phyloP scores from a whole-genome alignment of 1,140 invertebrate genomes.

The Caenorhabditis brenneri region DNA sequence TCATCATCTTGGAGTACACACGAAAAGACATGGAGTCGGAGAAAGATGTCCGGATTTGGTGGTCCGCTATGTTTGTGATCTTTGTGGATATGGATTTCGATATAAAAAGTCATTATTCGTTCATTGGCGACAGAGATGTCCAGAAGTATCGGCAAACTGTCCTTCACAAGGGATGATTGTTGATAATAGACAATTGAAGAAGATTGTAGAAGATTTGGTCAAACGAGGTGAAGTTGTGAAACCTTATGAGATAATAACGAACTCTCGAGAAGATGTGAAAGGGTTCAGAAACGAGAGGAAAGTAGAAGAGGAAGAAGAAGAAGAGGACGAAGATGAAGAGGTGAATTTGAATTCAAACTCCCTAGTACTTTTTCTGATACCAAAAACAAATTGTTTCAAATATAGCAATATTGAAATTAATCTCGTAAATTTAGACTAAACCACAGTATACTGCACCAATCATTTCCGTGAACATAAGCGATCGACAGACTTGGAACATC shows the following conservation, averaged over 20 bases:
- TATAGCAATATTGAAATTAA: too few relatives aligned
- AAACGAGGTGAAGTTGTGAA: background rate
- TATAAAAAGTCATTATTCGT: background rate
- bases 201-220: background rate
- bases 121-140: background rate
- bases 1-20: background rate
- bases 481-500: background rate
- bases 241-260: background rate
- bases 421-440: background rate
- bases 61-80: background rate
- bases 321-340: background rate
- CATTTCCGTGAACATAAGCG: background rate
- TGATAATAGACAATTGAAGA: background rate
- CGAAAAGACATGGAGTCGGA: background rate
- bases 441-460: background rate
- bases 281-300: background rate
- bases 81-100: constrained; percentile 7
- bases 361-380: background rate
- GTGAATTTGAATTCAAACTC: background rate
- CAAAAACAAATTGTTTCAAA: too few relatives aligned
- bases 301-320: background rate
- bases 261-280: background rate
- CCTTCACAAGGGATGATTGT: background rate
- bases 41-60: background rate
- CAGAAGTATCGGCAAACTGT: background rate